Conservation (phyloP, 2,113 vertebrate species). For the Strix aluco region DNA sequence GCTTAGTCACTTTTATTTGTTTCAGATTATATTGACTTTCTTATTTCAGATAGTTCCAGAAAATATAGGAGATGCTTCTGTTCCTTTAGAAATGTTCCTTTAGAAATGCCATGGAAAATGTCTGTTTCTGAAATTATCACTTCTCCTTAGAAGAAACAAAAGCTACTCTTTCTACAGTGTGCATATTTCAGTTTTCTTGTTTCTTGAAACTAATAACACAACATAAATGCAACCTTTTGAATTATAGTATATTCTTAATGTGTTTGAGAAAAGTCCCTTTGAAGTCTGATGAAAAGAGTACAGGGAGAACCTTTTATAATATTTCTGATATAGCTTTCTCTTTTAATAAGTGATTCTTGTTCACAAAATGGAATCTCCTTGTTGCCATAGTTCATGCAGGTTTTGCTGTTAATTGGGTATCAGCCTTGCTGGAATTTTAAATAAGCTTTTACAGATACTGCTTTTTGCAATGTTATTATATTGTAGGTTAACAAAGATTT, state of each 20-base stretch:
- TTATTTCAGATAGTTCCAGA: neutral
- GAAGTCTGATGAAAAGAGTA: slow-evolving; percentile 33
- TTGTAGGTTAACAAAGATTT: neutral
- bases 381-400: neutral
- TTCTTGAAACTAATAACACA: neutral
- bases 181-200: neutral
- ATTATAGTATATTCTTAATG: neutral
- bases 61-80: neutral
- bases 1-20: neutral
- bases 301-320: neutral
- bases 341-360: slow-evolving; percentile 14
- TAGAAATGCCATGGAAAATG: neutral
- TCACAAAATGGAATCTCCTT: neutral
- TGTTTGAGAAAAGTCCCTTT: neutral
- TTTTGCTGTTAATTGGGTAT: neutral
- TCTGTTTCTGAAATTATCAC: neutral
- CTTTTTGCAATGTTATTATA: neutral
- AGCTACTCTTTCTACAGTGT: neutral
- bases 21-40: neutral
- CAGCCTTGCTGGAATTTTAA: neutral
- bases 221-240: neutral
- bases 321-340: neutral
- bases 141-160: slow-evolving; percentile 4
- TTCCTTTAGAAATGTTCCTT: neutral
- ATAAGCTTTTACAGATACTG: neutral